Evolutionary conservation across 1,140 invertebrate species (phyloP), one percentile per base, ranked within the genome.

Genomic region (Hydropsyche tenuis): DNA sequence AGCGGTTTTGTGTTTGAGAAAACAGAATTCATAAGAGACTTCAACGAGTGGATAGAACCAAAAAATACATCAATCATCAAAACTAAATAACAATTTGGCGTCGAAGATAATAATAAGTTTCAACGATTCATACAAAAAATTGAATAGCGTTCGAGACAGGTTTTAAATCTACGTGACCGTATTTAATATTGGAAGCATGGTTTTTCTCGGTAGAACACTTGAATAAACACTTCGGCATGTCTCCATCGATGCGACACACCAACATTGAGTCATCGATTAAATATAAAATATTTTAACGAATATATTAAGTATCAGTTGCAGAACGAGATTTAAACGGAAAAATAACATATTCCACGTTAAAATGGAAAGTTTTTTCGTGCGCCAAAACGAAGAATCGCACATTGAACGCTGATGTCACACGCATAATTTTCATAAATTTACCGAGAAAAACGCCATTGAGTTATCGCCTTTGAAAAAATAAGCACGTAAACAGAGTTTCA

Each of bases 201-300:
- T 60, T 60, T 23, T 25, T 20, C 5, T 14, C 11, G 14, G 20
- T 22, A 60, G 22, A 56, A 25, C 20, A 60, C 56, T 60, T 60
- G 56, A 23, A 60, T 23, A 60, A 60, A 60, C 56, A 60, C 22
- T 25, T 12, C 20, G 14, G 4, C 23, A 60, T 22, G 56, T 18
- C 23, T 60, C 18, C 7, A 23, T 20, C 11, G 23, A 60, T 37
- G 30, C 56, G 56, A 25, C 23, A 22, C 23, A 25, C 18, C 22
- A 60, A 60, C 23, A 60, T 60, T 12, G 56, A 60, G 12, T 60
- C 56, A 60, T 60, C 23, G 56, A 23, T 37, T 37, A 37, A 37
- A 37, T 37, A 4, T 37, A 37, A 37, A 37, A 60, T 25, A 60
- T 18, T 53, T 18, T 18, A 18, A 53, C 20, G n/a, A 53, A 53